phyloP scores from a whole-genome alignment of 1,140 invertebrate species.

The Thrips palmi region DNA sequence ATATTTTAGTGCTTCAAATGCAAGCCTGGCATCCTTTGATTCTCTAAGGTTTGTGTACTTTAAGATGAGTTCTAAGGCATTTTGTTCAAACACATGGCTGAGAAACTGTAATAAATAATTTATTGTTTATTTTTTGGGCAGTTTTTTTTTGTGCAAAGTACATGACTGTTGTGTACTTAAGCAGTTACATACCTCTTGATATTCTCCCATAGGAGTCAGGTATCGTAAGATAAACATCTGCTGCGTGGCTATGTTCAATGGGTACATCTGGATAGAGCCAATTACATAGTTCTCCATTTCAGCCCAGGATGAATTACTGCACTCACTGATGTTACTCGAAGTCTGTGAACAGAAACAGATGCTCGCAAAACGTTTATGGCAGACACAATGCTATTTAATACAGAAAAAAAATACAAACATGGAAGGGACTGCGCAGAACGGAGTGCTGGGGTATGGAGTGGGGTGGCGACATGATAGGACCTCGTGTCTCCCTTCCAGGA shows the following conservation, averaged over 20 bases:
- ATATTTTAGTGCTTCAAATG: conserved; percentile 90
- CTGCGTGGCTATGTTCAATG: conserved; percentile 64
- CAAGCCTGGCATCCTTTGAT: conserved; percentile 73
- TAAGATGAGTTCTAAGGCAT: conserved; percentile 73
- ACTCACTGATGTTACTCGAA: conserved; percentile 17
- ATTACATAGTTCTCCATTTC: conserved; percentile 77
- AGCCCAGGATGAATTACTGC: conserved; percentile 67
- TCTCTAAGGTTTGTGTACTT: conserved; percentile 79
- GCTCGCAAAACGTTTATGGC: not conserved
- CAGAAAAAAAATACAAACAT: too few relatives aligned
- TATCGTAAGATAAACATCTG: conserved; percentile 87
- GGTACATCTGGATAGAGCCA: conserved; percentile 68
- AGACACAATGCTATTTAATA: not conserved
- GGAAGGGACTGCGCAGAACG: too few relatives aligned
- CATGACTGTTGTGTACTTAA: not conserved
- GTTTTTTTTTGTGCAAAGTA: too few relatives aligned
- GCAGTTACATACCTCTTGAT: conserved; percentile 59
- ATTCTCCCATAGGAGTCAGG: conserved; percentile 86
- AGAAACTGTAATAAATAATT: conserved; percentile 42
- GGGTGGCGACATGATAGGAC: too few relatives aligned
- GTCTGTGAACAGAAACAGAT: not conserved
- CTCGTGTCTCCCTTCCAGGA: too few relatives aligned
- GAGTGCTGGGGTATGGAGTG: too few relatives aligned
- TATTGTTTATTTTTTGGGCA: conserved; percentile 8
- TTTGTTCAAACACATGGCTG: conserved; percentile 78